Base-by-base conservation (phyloP, 1,140 invertebrate species). In the Leguminivora glycinivorella region DNA sequence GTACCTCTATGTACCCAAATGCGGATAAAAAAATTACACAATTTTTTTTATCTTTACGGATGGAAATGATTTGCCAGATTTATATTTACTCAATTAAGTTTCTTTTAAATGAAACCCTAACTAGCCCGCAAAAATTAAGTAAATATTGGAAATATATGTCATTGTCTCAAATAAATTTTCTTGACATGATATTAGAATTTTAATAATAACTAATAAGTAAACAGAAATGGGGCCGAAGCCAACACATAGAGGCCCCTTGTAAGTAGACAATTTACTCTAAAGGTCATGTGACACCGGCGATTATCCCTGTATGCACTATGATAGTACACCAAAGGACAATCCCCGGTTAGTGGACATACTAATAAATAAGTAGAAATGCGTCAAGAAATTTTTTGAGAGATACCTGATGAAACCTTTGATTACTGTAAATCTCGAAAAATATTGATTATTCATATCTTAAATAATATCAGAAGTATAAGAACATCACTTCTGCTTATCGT, bases 351-450 rank as follows among this genome's bases (percentile, higher is more conserved):
- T n/a, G n/a, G n/a, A n/a, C n/a, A n/a, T n/a, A n/a, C 22, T 52
- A 9, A 52, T 0, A 10, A 19, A 22, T 9, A 52, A 6, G 6
- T 22, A 22, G 10, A 22, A 19, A 52, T 6, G 4, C 47, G 19
- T 52, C 47, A 52, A 52, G 19, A 52, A 52, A 52, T 52, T 52
- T 1, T 52, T 29, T 10, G 17, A 26, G 22, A 6, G 25, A 29
- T 63, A 63, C 58, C 58, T 63, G 58, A 29, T 14, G n/a, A 31
- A 29, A 63, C 26, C 26, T 63, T 63, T 31, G 58, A 24, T 29
- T 63, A 63, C 58, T 63, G 58, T 29, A 29, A 63, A 63, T 31
- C 58, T 63, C n/a, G 58, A 31, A 63, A 63, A 2, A 29, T 31
- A 29, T 0, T 31, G 1, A 63, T 63, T 34, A 63, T n/a, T 17